Evolutionary conservation across 1,140 invertebrate genomes (phyloP).

Genomic region (Euglossa dilemma): DNA sequence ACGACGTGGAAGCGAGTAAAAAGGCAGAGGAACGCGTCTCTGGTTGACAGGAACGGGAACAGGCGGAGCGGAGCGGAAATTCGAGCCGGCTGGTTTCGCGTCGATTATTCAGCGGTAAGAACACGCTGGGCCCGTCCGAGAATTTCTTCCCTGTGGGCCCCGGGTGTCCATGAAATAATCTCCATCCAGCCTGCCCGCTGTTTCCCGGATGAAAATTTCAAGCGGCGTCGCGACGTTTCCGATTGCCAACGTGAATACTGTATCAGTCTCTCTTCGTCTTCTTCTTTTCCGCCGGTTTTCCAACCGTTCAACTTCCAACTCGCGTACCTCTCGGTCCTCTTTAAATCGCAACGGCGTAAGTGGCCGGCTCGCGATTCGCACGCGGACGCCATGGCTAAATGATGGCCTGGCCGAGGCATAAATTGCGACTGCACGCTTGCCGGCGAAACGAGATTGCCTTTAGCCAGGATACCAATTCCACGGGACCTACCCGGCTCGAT

Average conservation of each 20-base stretch:
- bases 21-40: neutral
- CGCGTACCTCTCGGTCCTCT: neutral
- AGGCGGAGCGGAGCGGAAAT: neutral
- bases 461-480: too few relatives aligned
- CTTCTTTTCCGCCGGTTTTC: fast-evolving
- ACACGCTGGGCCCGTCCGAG: neutral
- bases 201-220: constrained; percentile 60
- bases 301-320: too few relatives aligned
- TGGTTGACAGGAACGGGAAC: neutral
- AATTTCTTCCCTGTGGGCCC: neutral
- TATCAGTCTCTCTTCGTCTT: neutral
- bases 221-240: neutral
- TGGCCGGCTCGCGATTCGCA: neutral
- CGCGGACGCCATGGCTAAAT: too few relatives aligned
- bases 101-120: neutral
- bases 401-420: too few relatives aligned
- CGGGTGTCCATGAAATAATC: constrained; percentile 48
- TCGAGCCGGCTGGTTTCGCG: neutral
- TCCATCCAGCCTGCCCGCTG: too few relatives aligned
- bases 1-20: neutral
- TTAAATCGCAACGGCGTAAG: neutral
- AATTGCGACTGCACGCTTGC: too few relatives aligned
- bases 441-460: too few relatives aligned
- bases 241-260: too few relatives aligned
- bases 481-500: too few relatives aligned